phyloP scores from a whole-genome alignment of 1,140 invertebrate genomes.

The Drosophila melanica region DNA sequence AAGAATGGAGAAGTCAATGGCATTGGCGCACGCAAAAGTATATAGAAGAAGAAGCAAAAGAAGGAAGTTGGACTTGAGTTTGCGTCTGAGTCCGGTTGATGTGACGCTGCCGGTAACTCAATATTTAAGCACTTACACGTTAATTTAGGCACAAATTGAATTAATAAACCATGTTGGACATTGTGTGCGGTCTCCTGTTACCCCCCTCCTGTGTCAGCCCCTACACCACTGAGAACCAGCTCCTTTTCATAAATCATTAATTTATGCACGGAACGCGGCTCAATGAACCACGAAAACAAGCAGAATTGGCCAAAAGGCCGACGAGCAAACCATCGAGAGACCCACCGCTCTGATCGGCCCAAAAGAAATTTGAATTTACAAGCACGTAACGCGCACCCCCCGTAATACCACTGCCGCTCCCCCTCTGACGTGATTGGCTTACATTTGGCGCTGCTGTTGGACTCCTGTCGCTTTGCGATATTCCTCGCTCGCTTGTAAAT shows the following conservation, averaged over 20 bases:
- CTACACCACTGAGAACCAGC: conserved; percentile 31
- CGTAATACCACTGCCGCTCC: neutral
- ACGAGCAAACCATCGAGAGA: neutral
- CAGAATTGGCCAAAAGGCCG: conserved; percentile 27
- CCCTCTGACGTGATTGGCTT: conserved; percentile 65
- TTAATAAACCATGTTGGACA: conserved; percentile 84
- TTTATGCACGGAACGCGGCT: conserved; percentile 78
- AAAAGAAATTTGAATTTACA: conserved; percentile 80
- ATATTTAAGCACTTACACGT: conserved; percentile 83
- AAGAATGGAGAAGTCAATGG: conserved; percentile 29
- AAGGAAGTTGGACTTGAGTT: conserved; percentile 21
- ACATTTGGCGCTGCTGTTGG: conserved; percentile 49
- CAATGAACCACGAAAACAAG: conserved; percentile 75
- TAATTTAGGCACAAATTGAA: conserved; percentile 84
- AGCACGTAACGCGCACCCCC: conserved; percentile 69
- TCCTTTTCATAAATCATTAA: conserved; percentile 82
- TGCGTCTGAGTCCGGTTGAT: conserved; percentile 36
- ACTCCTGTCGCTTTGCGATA: conserved; percentile 58
- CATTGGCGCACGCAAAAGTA: conserved; percentile 58
- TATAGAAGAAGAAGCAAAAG: conserved; percentile 4
- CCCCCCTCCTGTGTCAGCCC: neutral
- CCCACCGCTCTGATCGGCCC: conserved; percentile 14
- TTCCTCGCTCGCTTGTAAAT: conserved; percentile 70
- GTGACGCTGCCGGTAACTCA: conserved; percentile 68
- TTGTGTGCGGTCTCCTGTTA: conserved; percentile 77